Evolutionary conservation across 2,113 vertebrate species (phyloP).

Genomic region (Aegithalos caudatus): DNA sequence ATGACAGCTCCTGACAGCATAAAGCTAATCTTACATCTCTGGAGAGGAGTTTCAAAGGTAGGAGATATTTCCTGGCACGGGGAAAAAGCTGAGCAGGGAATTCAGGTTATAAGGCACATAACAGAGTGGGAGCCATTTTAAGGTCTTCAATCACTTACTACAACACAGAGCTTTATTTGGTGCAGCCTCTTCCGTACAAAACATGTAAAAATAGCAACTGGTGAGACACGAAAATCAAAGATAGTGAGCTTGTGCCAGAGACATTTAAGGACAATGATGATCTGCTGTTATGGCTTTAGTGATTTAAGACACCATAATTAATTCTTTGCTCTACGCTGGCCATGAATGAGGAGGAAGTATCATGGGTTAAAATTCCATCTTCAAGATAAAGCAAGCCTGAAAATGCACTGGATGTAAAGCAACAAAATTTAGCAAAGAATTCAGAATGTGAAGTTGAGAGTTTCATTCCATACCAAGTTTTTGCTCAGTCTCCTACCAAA

Average conservation of each 20-base stretch:
- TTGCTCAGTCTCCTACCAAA: not conserved
- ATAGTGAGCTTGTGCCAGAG: not conserved
- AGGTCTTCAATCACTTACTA: not conserved
- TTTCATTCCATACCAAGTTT: not conserved
- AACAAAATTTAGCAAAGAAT: not conserved
- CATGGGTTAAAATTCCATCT: not conserved
- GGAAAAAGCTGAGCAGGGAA: not conserved
- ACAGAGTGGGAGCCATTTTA: conserved; percentile 39
- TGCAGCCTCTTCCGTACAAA: not conserved
- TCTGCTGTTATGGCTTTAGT: not conserved
- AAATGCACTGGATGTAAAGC: not conserved
- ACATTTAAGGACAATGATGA: conserved; percentile 10
- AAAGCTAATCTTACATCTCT: conserved; percentile 12
- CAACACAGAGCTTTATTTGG: conserved; percentile 1
- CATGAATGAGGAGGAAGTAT: not conserved
- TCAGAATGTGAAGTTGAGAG: not conserved
- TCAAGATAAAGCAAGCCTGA: not conserved
- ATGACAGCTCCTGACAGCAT: conserved; percentile 14
- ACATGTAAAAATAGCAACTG: conserved; percentile 1
- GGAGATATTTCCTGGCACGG: not conserved
- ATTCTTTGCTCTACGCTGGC: not conserved
- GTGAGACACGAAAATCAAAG: conserved; percentile 6
- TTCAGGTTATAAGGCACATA: not conserved
- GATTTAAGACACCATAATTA: not conserved
- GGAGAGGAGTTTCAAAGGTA: not conserved